Evolutionary conservation across 2,797 vertebrate species (phyloP), one percentile per base, ranked within the genome.

Genomic region (Amblyopsis hoosieri): DNA sequence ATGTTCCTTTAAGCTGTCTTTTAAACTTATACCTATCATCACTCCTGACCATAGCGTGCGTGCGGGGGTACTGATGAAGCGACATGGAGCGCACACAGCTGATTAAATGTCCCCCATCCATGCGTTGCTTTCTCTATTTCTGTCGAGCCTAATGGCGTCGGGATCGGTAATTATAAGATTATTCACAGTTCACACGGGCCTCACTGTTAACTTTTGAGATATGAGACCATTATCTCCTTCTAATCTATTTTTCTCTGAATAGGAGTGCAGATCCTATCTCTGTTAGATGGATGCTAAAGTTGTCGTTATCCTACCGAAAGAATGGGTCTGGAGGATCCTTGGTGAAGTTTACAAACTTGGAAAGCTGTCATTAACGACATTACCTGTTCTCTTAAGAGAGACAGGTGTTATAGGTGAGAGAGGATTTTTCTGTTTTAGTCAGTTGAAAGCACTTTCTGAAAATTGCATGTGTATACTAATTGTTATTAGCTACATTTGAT

Each of bases 1-100:
- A 92, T 93, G 90, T 92, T 92, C 91, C 91, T 89, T 90, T 92
- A 92, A 92, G 90, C 89, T 88, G 89, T 92, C 90, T 91, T 87
- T 85, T 85, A 81, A 89, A 89, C 85, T 81, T 88, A 86, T 87
- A 91, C 90, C 90, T 92, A 87, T 91, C 91, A 93, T 91, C 89
- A 87, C 48, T 90, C 80, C 82, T 69, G 73, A 83, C 74, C 76
- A 56, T 64, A 68, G 87, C 79, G 71, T 79, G 85, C 67, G 19
- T 7, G 37, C 72, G 52, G 75, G 78, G 83, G 81, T 85, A 80
- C 89, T 90, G 91, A 92, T 92, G 85, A 90, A 82, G 86, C 84
- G 81, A 88, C 85, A 81, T 87, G 78, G 59, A 75, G 80, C 79
- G 47, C 85, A 78, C 89, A 81, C 87, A 81, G 67, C 79, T 93